These are phyloP conservation scores for Formicarius rufipectus DNA, from an alignment of 2,113 vertebrate species.

Conservation along the genomic window DNA sequence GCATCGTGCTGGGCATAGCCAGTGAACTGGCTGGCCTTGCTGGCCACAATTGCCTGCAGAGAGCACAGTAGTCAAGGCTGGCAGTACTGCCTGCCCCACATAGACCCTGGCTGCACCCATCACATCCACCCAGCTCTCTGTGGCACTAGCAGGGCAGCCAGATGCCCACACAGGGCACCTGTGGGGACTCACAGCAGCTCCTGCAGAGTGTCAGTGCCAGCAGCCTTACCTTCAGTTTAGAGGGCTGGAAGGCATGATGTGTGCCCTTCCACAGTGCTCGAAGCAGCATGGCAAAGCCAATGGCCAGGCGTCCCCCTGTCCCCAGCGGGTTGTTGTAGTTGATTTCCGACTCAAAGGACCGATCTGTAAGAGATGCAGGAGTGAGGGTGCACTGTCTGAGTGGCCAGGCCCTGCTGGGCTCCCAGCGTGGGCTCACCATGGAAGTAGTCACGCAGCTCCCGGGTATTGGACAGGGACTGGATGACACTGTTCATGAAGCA, in stretches of 20 bases:
- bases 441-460: slow-evolving; percentile 96
- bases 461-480: slow-evolving; percentile 95
- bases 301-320: slow-evolving; percentile 91
- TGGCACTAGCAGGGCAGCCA: neutral
- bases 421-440: slow-evolving; percentile 80
- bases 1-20: slow-evolving; percentile 97
- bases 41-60: slow-evolving; percentile 91
- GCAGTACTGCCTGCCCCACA: neutral
- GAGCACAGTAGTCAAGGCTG: neutral
- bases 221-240: slow-evolving; percentile 89
- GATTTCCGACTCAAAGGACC: slow-evolving; percentile 93
- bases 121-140: neutral
- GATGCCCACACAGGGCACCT: neutral
- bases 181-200: neutral
- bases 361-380: slow-evolving; percentile 74
- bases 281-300: slow-evolving; percentile 93
- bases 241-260: slow-evolving; percentile 96
- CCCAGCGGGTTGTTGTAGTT: slow-evolving; percentile 96
- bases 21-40: slow-evolving; percentile 98
- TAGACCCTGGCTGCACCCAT: neutral
- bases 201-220: neutral
- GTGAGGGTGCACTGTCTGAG: neutral
- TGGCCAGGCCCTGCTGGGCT: neutral
- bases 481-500: slow-evolving; percentile 99
- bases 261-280: slow-evolving; percentile 96